A percentile compares a stretch with the other conserved stretches of the same genome.
Evolutionary conservation across 1,140 invertebrate species (phyloP).

Genomic region (Lepidotrigona ventralis): DNA sequence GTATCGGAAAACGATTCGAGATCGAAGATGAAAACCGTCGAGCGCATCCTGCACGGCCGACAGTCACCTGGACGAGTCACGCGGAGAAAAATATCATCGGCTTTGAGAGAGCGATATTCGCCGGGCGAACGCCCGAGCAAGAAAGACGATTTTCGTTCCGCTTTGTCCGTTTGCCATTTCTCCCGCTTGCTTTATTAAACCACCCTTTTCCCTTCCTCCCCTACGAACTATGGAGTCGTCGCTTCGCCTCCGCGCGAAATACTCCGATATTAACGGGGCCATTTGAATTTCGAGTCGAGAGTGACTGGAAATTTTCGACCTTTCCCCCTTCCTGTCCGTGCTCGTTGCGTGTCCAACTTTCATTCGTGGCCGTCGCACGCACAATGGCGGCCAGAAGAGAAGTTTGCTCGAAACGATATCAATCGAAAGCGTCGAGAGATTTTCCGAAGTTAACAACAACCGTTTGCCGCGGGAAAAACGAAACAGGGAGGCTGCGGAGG

Average conservation of each 20-base stretch:
- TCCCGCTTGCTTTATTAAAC: conserved; percentile 23
- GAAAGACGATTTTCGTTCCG: conserved; percentile 17
- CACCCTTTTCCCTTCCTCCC: background rate
- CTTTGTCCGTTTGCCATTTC: background rate
- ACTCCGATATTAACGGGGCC: background rate
- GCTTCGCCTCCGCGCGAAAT: background rate
- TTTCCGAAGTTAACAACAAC: background rate
- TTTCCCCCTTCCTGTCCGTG: background rate
- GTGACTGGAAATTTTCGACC: background rate
- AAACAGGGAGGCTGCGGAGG: background rate
- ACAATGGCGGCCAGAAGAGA: background rate
- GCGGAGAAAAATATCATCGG: conserved; percentile 38
- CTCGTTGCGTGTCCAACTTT: background rate
- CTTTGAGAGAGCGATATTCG: conserved; percentile 28
- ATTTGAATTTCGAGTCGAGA: background rate
- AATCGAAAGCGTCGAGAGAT: background rate
- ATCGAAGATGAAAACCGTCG: conserved; percentile 63
- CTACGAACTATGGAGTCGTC: conserved; percentile 4
- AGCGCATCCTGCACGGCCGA: conserved; percentile 41
- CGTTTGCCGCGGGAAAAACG: no score
- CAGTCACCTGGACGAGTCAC: conserved; percentile 35
- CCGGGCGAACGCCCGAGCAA: conserved; percentile 10
- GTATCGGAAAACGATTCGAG: conserved; percentile 64
- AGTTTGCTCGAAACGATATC: background rate
- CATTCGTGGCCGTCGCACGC: background rate